A percentile compares a stretch with the other conserved stretches of the same genome.
phyloP scores from a whole-genome alignment of 2,888 invertebrate genomes.

The Muscina levida region DNA sequence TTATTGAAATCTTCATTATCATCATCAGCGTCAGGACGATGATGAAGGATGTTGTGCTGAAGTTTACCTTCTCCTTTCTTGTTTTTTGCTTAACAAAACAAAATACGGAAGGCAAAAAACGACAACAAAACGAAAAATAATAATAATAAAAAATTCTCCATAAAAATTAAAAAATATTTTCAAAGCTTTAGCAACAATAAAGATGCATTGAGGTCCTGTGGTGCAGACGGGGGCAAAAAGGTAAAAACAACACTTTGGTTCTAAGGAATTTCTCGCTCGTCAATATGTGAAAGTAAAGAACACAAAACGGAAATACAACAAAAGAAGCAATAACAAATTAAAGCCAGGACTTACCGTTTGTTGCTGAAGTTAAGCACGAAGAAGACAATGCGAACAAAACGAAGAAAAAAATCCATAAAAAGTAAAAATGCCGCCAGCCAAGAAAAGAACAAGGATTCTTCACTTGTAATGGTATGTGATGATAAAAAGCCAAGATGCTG shows the following conservation, averaged over 20 bases:
- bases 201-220: neutral
- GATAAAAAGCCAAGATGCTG: slow-evolving; percentile 53
- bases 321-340: slow-evolving; percentile 31
- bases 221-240: neutral
- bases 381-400: slow-evolving; percentile 36
- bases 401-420: slow-evolving; percentile 50
- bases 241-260: slow-evolving; percentile 49
- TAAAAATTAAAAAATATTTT: slow-evolving; percentile 34
- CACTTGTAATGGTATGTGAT: slow-evolving; percentile 60
- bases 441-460: slow-evolving; percentile 48
- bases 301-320: slow-evolving; percentile 25
- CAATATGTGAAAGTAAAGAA: slow-evolving; percentile 39
- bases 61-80: slow-evolving; percentile 20
- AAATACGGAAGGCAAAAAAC: no score
- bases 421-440: slow-evolving; percentile 53
- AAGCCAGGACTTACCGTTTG: slow-evolving; percentile 60
- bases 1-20: slow-evolving; percentile 57
- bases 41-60: slow-evolving; percentile 14
- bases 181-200: neutral
- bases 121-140: no score
- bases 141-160: slow-evolving; percentile 17
- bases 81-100: neutral
- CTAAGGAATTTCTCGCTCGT: slow-evolving; percentile 51
- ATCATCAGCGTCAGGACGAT: neutral
- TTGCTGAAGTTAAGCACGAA: slow-evolving; percentile 8